Percentiles rank a stretch among this genome's conserved stretches.
Conservation (phyloP, 2,113 vertebrate species). For the Hippopotamus amphibius region DNA sequence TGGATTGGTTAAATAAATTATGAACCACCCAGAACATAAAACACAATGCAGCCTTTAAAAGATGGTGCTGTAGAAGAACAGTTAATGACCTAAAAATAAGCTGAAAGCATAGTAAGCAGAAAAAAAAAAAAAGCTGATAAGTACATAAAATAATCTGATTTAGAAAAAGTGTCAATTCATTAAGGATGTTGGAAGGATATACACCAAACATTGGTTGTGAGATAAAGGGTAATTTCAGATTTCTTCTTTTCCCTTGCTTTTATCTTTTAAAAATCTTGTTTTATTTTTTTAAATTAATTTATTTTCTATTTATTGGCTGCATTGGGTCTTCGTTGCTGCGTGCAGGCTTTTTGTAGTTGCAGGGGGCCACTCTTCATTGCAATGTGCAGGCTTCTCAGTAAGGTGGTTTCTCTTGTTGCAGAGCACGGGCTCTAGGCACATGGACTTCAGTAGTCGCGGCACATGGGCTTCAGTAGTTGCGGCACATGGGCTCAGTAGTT, state of each 20-base stretch:
- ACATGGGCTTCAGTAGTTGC: too few species aligned
- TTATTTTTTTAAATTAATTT: too few species aligned
- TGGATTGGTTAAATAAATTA: not conserved
- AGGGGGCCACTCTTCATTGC: too few species aligned
- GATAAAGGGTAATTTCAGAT: not conserved
- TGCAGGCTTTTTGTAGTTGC: too few species aligned
- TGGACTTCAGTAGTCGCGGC: too few species aligned
- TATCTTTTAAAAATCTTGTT: not conserved
- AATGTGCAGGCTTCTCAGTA: too few species aligned
- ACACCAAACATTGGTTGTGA: not conserved
- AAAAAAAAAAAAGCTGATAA: slow-evolving; percentile 1
- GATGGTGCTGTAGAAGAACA: not conserved
- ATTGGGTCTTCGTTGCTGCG: too few species aligned
- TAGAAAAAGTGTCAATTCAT: not conserved
- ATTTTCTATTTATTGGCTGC: too few species aligned
- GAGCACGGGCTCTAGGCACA: too few species aligned
- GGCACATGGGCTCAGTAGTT: too few species aligned
- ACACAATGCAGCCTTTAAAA: not conserved
- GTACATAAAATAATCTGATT: not conserved
- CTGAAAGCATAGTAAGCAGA: not conserved
- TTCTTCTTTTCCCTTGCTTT: not conserved
- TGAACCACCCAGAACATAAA: not conserved
- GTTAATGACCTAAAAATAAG: not conserved
- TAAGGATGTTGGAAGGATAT: not conserved
- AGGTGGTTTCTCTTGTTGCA: too few species aligned